Conservation (phyloP, 2,113 vertebrate species). For the Hystrix cristata region DNA sequence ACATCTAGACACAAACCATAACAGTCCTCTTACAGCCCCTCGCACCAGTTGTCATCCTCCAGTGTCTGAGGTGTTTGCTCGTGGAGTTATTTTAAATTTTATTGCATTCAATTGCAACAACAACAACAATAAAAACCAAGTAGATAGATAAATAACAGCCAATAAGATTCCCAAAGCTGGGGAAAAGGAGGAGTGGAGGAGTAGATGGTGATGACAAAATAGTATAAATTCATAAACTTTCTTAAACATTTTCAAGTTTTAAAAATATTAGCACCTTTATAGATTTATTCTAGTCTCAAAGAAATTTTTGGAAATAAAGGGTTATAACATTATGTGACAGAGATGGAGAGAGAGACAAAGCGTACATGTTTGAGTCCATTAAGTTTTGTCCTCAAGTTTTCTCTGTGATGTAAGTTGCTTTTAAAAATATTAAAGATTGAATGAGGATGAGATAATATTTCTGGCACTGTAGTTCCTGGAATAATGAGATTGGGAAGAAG, state of each 20-base stretch:
- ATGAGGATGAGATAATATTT: slow-evolving; percentile 66
- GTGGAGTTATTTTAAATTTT: slow-evolving; percentile 32
- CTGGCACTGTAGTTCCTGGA: slow-evolving; percentile 47
- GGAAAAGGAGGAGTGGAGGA: background rate
- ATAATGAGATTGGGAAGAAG: slow-evolving; percentile 52
- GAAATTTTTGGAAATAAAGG: slow-evolving; percentile 43
- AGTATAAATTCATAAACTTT: background rate
- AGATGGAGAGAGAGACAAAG: background rate
- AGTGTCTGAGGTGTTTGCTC: background rate
- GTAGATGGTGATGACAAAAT: background rate
- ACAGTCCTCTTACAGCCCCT: background rate
- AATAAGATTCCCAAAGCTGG: background rate
- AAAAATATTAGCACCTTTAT: slow-evolving; percentile 48
- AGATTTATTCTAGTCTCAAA: slow-evolving; percentile 57
- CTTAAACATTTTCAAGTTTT: background rate
- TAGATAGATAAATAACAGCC: background rate
- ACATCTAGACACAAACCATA: too few species aligned
- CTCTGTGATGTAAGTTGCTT: slow-evolving; percentile 72
- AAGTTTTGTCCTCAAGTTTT: slow-evolving; percentile 45
- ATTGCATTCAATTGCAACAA: background rate
- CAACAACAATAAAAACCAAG: background rate
- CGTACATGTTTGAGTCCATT: slow-evolving; percentile 39
- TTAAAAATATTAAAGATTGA: slow-evolving; percentile 77
- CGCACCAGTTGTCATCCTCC: background rate
- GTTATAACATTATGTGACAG: background rate